Percentiles rank a stretch among this genome's conserved stretches.
Conservation (phyloP, 2,888 invertebrate genomes). For the Cantharis lateralis region DNA sequence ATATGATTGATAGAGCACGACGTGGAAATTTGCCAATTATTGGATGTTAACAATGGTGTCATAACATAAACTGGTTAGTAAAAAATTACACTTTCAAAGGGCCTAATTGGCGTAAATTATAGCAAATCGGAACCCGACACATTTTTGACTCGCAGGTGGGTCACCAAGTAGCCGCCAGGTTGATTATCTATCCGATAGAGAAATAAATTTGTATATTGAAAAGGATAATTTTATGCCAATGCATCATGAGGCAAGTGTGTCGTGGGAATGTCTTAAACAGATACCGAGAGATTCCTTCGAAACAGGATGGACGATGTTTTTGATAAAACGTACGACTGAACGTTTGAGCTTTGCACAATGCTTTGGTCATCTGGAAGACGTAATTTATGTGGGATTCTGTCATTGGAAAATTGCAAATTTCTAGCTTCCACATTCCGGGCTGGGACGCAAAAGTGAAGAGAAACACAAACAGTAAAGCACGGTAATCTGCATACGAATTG, state of each 20-base stretch:
- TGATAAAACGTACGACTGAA: conserved; percentile 49
- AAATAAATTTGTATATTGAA: not conserved
- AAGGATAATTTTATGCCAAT: conserved; percentile 24
- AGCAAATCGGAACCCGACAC: not conserved
- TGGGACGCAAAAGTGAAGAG: not conserved
- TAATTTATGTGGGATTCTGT: conserved; percentile 45
- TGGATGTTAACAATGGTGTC: not conserved
- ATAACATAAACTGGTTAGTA: not conserved
- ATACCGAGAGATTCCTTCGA: conserved; percentile 41
- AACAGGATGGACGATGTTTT: conserved; percentile 47
- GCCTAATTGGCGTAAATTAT: not conserved
- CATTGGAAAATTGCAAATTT: conserved; percentile 24
- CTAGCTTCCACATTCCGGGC: not conserved
- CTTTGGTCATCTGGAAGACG: conserved; percentile 39
- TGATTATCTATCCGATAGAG: not conserved
- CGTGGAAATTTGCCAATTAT: not conserved
- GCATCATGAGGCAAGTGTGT: conserved; percentile 35
- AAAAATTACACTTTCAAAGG: not conserved
- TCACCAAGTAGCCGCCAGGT: conserved; percentile 28
- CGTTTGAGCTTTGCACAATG: conserved; percentile 43
- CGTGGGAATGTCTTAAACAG: conserved; percentile 45
- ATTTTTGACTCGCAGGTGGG: conserved; percentile 15
- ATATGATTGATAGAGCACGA: not conserved
- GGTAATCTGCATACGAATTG: not conserved
- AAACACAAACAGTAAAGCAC: not conserved